Conservation (phyloP, 2,113 vertebrate species). For the Porphyrio hochstetteri region DNA sequence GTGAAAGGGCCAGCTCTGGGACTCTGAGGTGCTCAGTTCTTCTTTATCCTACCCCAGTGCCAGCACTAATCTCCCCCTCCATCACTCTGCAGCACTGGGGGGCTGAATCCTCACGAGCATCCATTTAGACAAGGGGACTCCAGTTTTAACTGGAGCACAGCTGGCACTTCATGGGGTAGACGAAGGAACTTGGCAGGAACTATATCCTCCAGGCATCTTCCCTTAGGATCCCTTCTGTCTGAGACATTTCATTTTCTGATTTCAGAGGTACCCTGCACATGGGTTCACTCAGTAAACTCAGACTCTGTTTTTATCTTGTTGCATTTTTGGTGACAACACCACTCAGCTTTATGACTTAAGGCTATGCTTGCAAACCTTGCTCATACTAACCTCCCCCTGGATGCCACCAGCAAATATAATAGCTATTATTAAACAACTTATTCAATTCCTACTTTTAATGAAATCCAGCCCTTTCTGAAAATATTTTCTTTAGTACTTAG, state of each 20-base stretch:
- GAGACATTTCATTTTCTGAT: background rate
- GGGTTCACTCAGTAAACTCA: background rate
- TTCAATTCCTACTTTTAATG: background rate
- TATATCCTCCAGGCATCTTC: background rate
- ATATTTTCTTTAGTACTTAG: background rate
- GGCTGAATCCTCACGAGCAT: background rate
- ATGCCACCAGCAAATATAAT: background rate
- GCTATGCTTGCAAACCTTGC: background rate
- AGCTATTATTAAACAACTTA: background rate
- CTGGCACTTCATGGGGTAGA: background rate
- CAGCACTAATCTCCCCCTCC: background rate
- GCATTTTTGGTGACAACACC: fast-evolving
- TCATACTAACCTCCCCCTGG: background rate
- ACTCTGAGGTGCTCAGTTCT: background rate
- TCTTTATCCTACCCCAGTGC: background rate
- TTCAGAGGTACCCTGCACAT: background rate
- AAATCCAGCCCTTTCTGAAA: background rate
- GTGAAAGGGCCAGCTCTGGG: background rate
- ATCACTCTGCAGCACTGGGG: background rate
- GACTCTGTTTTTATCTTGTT: background rate
- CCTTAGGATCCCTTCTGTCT: fast-evolving
- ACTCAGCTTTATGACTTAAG: background rate
- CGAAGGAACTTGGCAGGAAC: background rate
- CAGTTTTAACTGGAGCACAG: fast-evolving
- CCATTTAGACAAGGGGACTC: fast-evolving